Base-by-base conservation (phyloP, 92 coral and sea anemone genomes). In the Isaurus tuberculatus region DNA sequence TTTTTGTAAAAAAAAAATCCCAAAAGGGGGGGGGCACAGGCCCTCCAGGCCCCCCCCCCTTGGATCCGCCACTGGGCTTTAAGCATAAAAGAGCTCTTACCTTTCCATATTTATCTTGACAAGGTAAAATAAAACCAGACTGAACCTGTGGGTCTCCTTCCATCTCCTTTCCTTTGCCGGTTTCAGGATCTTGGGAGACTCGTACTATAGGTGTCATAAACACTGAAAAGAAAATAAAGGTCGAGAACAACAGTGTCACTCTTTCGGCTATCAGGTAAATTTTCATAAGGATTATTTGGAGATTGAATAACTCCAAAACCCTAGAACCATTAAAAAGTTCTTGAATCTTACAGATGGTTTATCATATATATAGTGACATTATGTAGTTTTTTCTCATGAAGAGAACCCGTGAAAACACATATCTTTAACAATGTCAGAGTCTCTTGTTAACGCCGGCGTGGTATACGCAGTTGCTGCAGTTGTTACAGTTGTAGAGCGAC, bases 91-190 rank as follows among this genome's bases (percentile, higher is more conserved):
- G n/a, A 55, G 7, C 4, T 55, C 63, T 11, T 10, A 57, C 82
- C 34, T 77, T 77, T 32, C 82, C 82, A 20, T 55, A 77, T 58
- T 33, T 77, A 34, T 77, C 82, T 60, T 77, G 82, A 31, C 70
- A 77, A 13, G 82, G 82, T 37, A 77, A 32, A 77, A 2, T 77
- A n/a, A 16, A 13, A 1, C 82, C 68, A 77, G 82, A 77, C 70
- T 77, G 70, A 7, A 58, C 82, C 13, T 77, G 82, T 19, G 82
- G 70, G 49, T 77, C 25, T 23, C 82, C 70, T 25, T 77, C 69
- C 82, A 77, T 57, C 5, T 75, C 51, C 4, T 33, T 68, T n/a
- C 25, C 16, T 22, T 10, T 55, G 22, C 25, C 17, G 8, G 20
- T 66, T 53, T 13, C 22, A 22, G 0, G 67, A 8, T 16, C 20